These are phyloP conservation scores for Cebidichthys violaceus DNA, from an alignment of 2,113 vertebrate species.

Conservation along the genomic window DNA sequence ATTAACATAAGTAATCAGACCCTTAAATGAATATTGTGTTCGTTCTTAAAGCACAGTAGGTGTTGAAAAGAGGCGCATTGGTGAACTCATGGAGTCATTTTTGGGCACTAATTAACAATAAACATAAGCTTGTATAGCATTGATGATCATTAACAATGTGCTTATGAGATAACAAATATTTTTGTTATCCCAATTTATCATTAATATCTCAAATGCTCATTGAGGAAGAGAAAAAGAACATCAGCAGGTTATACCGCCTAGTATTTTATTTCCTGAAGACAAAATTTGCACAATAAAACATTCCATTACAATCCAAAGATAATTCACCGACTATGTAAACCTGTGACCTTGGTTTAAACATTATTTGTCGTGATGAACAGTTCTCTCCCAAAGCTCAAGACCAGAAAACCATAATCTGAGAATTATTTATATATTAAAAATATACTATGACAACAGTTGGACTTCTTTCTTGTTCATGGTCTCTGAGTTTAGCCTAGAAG, in stretches of 20 bases:
- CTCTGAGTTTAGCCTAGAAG: slow-evolving; percentile 3
- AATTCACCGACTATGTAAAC: slow-evolving; percentile 60
- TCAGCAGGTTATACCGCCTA: slow-evolving; percentile 67
- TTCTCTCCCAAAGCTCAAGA: slow-evolving; percentile 57
- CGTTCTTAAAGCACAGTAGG: not conserved
- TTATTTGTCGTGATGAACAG: slow-evolving; percentile 16
- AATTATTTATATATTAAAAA: not conserved
- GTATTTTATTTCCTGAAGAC: slow-evolving; percentile 80
- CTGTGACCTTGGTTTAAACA: slow-evolving; percentile 52
- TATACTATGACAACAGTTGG: not conserved
- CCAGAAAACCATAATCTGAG: not conserved
- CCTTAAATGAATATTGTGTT: not conserved
- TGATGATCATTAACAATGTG: not conserved
- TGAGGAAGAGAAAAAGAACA: not conserved
- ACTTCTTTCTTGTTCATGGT: not conserved
- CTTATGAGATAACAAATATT: not conserved
- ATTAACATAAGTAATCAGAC: not conserved
- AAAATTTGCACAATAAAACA: slow-evolving; percentile 76
- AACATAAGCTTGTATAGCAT: not conserved
- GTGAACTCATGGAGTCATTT: not conserved
- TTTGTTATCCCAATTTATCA: not conserved
- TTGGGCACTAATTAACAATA: not conserved
- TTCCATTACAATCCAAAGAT: slow-evolving; percentile 73
- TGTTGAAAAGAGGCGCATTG: not conserved
- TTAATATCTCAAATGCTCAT: not conserved